These are phyloP conservation scores for Myopa tessellatipennis DNA, from an alignment of 2,888 invertebrate genomes.

Conservation along the genomic window DNA sequence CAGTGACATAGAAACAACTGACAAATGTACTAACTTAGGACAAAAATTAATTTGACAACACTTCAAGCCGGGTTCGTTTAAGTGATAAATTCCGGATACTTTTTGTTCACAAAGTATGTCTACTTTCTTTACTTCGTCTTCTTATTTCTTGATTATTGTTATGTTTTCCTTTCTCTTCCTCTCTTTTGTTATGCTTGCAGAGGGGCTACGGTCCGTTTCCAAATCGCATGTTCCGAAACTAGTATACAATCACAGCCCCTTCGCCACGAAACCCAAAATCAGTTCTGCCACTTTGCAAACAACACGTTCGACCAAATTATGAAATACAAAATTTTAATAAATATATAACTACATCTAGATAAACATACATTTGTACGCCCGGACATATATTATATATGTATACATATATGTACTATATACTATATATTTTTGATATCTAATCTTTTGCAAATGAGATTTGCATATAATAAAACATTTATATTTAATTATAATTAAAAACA, in stretches of 20 bases:
- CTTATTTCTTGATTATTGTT: conserved; percentile 51
- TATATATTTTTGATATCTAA: too few relatives aligned
- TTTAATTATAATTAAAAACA: too few relatives aligned
- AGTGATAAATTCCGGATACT: too few relatives aligned
- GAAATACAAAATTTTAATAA: conserved; percentile 46
- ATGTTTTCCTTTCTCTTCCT: conserved; percentile 55
- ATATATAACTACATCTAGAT: background rate
- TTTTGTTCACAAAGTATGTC: too few relatives aligned
- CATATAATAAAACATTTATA: too few relatives aligned
- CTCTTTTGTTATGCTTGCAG: conserved; percentile 75
- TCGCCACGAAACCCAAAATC: conserved; percentile 62
- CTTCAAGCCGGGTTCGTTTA: too few relatives aligned
- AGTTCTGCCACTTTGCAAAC: conserved; percentile 45
- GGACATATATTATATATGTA: background rate
- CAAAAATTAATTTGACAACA: too few relatives aligned
- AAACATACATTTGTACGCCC: too few relatives aligned
- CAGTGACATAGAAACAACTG: too few relatives aligned
- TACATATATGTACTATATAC: background rate
- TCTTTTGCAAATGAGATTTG: too few relatives aligned
- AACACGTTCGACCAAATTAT: conserved; percentile 45
- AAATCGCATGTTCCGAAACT: conserved; percentile 83
- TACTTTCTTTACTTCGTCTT: conserved; percentile 36
- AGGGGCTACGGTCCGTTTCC: conserved; percentile 86
- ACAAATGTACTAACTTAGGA: too few relatives aligned
- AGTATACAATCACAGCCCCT: conserved; percentile 69